A percentile compares a stretch with the other conserved stretches of the same genome.
Conservation (phyloP, 2,113 vertebrate species). For the Zosterops pallidus region DNA sequence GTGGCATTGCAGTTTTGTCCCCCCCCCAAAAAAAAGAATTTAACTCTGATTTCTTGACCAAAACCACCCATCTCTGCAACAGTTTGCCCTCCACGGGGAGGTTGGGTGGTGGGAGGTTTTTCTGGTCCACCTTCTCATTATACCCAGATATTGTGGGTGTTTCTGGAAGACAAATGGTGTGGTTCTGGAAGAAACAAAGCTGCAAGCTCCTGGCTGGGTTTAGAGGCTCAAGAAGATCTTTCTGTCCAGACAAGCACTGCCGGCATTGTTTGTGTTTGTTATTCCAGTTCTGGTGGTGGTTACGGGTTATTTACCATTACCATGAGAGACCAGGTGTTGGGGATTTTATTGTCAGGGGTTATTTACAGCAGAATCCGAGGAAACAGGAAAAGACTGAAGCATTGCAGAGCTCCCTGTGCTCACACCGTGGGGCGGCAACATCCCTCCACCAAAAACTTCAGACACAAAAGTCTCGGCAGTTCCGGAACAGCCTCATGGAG, state of each 20-base stretch:
- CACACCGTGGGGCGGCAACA: rapidly evolving
- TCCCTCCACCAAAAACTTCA: background rate
- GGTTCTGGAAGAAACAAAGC: background rate
- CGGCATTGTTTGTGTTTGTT: rapidly evolving
- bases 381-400: background rate
- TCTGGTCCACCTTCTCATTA: background rate
- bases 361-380: background rate
- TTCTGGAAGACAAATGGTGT: background rate
- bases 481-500: rapidly evolving
- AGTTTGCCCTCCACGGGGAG: rapidly evolving
- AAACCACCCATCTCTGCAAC: background rate
- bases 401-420: background rate
- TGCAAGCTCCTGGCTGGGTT: background rate
- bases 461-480: rapidly evolving
- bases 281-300: background rate
- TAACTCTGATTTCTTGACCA: background rate
- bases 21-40: background rate
- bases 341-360: constrained; percentile 1
- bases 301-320: rapidly evolving
- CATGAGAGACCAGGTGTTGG: rapidly evolving
- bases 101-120: background rate
- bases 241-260: rapidly evolving
- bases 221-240: background rate
- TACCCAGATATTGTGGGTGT: rapidly evolving
- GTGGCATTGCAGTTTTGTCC: background rate